Percentiles rank a stretch among this genome's conserved stretches.
Evolutionary conservation across 1,140 invertebrate species (phyloP).

Genomic region (Steinernema feltiae): DNA sequence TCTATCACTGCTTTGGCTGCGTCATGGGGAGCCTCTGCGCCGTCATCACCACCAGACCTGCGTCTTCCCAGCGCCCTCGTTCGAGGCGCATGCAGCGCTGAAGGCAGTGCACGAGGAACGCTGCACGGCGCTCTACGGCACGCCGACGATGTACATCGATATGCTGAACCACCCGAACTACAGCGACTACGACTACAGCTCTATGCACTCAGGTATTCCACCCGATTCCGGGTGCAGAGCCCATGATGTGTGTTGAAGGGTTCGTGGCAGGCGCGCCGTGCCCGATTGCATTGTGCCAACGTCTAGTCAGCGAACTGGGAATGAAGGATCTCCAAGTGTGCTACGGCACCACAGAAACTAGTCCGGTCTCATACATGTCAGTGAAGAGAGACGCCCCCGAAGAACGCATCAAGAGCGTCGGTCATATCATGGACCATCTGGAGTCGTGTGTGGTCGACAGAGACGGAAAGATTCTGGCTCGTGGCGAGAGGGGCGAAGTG

Average conservation of each 20-base stretch:
- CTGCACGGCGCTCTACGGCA: slow-evolving; percentile 77
- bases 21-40: slow-evolving; percentile 67
- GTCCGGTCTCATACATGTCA: slow-evolving; percentile 64
- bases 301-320: slow-evolving; percentile 49
- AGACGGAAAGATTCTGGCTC: slow-evolving; percentile 68
- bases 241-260: slow-evolving; percentile 10
- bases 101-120: slow-evolving; percentile 60
- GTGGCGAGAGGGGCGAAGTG: slow-evolving; percentile 74
- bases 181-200: slow-evolving; percentile 29
- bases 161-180: slow-evolving; percentile 62
- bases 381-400: slow-evolving; percentile 66
- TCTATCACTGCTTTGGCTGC: slow-evolving; percentile 85
- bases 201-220: slow-evolving; percentile 58
- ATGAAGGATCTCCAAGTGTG: slow-evolving; percentile 60
- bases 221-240: slow-evolving; percentile 37
- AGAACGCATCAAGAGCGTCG: slow-evolving; percentile 70
- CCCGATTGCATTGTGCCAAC: slow-evolving; percentile 65
- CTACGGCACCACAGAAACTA: slow-evolving; percentile 82
- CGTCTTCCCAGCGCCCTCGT: slow-evolving; percentile 68
- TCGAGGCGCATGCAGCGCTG: slow-evolving; percentile 68
- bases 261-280: slow-evolving; percentile 72
- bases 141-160: slow-evolving; percentile 93
- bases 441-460: slow-evolving; percentile 72
- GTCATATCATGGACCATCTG: slow-evolving; percentile 70
- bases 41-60: slow-evolving; percentile 68